Evolutionary conservation across 1,140 invertebrate species (phyloP), one percentile per base, ranked within the genome.

Genomic region (Trissolcus basalis): DNA sequence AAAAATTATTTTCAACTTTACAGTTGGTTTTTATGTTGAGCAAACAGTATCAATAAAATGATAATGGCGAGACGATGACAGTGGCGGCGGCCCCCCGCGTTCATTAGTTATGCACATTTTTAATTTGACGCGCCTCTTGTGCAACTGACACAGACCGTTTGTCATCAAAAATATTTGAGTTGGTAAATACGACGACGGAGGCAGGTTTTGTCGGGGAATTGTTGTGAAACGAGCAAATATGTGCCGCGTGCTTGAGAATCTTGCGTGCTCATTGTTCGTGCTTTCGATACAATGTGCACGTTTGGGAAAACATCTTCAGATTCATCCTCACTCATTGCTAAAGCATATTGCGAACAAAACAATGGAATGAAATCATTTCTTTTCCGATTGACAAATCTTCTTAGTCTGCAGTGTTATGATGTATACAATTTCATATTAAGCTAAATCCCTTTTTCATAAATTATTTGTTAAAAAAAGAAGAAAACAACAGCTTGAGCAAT

Each of bases 141-240:
- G 19, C 19, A 27, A 27, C 19, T 27, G 19, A 35, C 39, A 36
- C 45, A 35, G 45, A 27, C 12, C 44, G 61, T 71, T 56, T 14
- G 44, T 13, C 55, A 61, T 63, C 36, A 12, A 51, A 71, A 71
- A 71, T 71, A 64, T 58, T 71, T 58, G 32, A 61, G 53, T 71
- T 71, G 68, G 11, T 50, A 58, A 64, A 71, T 36, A 33, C 47
- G 43, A 58, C 56, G 50, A 44, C 14, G 58, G 43, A 39, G 65
- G 55, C 35, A 56, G 35, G 10, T 61, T 61, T 61, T 51, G 50
- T 50, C 59, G 50, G 27, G 19, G 53, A 61, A n/a, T n/a, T n/a
- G 59, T 72, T 72, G 60, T 53, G 68, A 56, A 72, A 72, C 33
- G 41, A 39, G 9, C n/a, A 72, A 72, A 64, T 58, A 58, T 59